These are phyloP conservation scores for Cygnus buccinator DNA, from an alignment of 2,113 vertebrate species.

Conservation along the genomic window DNA sequence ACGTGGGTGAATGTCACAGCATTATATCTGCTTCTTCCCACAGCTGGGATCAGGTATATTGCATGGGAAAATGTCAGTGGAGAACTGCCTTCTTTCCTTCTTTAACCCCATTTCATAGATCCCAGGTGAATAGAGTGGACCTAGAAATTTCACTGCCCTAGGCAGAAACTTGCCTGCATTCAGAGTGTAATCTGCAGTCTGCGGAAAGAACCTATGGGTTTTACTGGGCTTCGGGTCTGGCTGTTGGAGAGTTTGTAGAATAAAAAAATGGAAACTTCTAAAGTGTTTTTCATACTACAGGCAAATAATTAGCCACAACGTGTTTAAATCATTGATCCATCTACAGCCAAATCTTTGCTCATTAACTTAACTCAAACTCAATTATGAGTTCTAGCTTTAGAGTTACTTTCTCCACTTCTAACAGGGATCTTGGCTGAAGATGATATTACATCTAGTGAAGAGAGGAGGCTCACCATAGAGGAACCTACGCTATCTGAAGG, in stretches of 20 bases:
- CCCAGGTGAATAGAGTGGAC: not conserved
- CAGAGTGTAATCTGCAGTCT: not conserved
- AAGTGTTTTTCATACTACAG: not conserved
- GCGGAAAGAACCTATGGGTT: not conserved
- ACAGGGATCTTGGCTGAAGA: not conserved
- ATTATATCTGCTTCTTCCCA: not conserved
- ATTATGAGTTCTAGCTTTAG: not conserved
- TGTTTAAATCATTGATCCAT: not conserved
- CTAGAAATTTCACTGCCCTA: not conserved
- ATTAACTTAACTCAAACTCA: not conserved
- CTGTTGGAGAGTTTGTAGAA: not conserved
- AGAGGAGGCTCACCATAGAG: not conserved
- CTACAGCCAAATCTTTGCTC: not conserved
- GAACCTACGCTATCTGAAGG: not conserved
- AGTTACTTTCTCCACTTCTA: not conserved
- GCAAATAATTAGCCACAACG: not conserved
- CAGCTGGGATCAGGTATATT: not conserved
- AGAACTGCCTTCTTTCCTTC: not conserved
- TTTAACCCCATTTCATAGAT: not conserved
- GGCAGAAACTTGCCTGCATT: not conserved
- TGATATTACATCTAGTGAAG: not conserved
- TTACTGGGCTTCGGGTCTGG: not conserved
- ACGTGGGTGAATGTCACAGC: not conserved
- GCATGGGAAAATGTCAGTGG: not conserved
- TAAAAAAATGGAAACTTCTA: not conserved